Conservation (phyloP, 2,113 vertebrate species). For the Heloderma charlesbogerti region DNA sequence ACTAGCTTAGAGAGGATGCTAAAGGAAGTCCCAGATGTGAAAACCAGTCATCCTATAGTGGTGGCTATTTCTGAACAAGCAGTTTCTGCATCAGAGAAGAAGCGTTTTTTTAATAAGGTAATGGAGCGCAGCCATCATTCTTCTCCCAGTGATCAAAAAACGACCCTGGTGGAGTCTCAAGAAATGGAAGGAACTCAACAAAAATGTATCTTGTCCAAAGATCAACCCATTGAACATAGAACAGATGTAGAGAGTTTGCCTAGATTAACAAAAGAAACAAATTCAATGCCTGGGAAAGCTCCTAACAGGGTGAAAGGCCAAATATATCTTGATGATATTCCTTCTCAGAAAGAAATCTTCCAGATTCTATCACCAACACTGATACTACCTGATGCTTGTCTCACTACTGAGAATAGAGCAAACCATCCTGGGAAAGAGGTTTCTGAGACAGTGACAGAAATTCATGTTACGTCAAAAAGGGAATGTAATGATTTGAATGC, state of each 20-base stretch:
- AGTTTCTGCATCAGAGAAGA: background rate
- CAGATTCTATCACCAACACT: conserved; percentile 6
- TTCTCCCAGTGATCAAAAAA: conserved; percentile 24
- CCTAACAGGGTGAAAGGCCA: background rate
- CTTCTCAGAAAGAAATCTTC: conserved; percentile 18
- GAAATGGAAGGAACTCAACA: conserved; percentile 27
- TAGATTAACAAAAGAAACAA: conserved; percentile 19
- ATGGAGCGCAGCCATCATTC: conserved; percentile 8
- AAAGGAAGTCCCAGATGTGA: conserved; percentile 56
- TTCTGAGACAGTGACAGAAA: conserved; percentile 59
- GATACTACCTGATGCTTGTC: background rate
- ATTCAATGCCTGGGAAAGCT: background rate
- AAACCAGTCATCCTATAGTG: conserved; percentile 28
- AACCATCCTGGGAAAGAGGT: conserved; percentile 42
- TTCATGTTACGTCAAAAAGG: conserved; percentile 34
- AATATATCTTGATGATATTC: background rate
- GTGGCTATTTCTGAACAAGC: conserved; percentile 25
- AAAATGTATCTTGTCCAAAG: conserved; percentile 9
- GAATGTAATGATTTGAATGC: conserved; percentile 19
- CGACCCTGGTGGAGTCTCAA: background rate
- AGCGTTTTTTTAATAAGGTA: conserved; percentile 25
- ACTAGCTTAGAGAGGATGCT: conserved; percentile 60
- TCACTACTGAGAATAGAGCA: background rate
- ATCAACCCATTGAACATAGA: conserved; percentile 29
- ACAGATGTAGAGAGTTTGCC: conserved; percentile 4